Base-by-base conservation (phyloP, 2,113 vertebrate species). In the Pseudorasbora parva region DNA sequence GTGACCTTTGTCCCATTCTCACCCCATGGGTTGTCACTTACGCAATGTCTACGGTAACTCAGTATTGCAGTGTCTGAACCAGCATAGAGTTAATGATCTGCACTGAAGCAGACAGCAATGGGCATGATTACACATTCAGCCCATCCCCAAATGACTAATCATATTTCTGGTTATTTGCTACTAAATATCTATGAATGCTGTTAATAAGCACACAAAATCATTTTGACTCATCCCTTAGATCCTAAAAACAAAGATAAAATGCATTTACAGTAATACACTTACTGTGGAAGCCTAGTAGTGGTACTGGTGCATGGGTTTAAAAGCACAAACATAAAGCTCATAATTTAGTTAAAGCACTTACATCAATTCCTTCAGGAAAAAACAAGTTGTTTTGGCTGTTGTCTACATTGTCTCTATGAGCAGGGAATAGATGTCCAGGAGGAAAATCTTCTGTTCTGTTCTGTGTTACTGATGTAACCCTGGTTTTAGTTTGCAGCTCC, bases 1-100 rank as follows among this genome's bases (percentile, higher is more conserved):
- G 47, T 56, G 64, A 81, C 30, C 78, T 81, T 81, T 81, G 78
- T 81, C 78, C 21, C 17, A 25, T 68, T 69, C 64, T 33, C 78
- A 54, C 47, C 78, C 21, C 78, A 80, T 11, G 59, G 59, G 76
- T 62, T 43, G 78, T 23, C 9, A 76, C 30, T 76, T 33, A 47
- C 43, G 17, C 71, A 62, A 49, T 21, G 4, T 75, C 23, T 74
- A 33, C n/a, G 0, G 3, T 59, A 19, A 41, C 17, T 23, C 76
- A 25, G 56, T 19, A 23, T 60, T 33, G n/a, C 43, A 15, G 71
- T 25, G 11, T 78, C 11, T 25, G 51, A 57, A 77, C 27, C 33
- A 23, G 75, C 21, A 12, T 1, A 30, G 14, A 57, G 74, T 59
- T 77, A 64, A 79, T 79, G 57, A 79, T 79, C 41, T 79, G 57